Evolutionary conservation across 2,888 invertebrate genomes (phyloP).

Genomic region (Horisme vitalbata): DNA sequence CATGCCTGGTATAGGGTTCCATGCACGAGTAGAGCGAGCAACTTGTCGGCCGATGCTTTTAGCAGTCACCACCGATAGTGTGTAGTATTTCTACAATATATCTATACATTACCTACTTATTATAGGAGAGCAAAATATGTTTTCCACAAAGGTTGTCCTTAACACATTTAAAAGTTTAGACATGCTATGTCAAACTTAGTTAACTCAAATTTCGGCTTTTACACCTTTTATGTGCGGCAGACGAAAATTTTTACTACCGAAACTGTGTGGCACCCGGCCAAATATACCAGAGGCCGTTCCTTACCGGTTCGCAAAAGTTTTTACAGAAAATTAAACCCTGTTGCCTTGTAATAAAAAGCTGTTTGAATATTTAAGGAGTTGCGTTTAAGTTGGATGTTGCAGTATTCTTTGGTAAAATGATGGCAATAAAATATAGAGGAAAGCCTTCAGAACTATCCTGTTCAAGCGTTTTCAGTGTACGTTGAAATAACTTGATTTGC

Average conservation of each 20-base stretch:
- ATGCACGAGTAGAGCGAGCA: too few species aligned
- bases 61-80: too few species aligned
- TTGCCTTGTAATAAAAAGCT: constrained; percentile 33
- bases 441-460: constrained; percentile 61
- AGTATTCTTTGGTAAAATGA: constrained; percentile 72
- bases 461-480: constrained; percentile 25
- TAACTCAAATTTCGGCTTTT: constrained; percentile 62
- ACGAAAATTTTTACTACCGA: constrained; percentile 61
- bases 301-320: constrained; percentile 14
- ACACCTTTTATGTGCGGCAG: constrained; percentile 67
- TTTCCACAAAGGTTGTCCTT: constrained; percentile 3
- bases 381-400: constrained; percentile 43
- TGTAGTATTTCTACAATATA: too few species aligned
- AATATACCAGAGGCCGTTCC: constrained; percentile 43
- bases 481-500: constrained; percentile 40
- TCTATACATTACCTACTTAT: too few species aligned
- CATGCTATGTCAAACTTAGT: constrained; percentile 45
- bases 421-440: constrained; percentile 70
- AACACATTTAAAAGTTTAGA: constrained; percentile 29
- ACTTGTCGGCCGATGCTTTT: too few species aligned
- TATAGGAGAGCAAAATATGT: neutral
- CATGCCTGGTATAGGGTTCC: too few species aligned
- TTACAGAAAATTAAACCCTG: constrained; percentile 34
- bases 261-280: constrained; percentile 68
- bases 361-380: constrained; percentile 24